These are phyloP conservation scores for Scrobipalpa atriplicella DNA, from an alignment of 2,888 invertebrate species.

Conservation along the genomic window DNA sequence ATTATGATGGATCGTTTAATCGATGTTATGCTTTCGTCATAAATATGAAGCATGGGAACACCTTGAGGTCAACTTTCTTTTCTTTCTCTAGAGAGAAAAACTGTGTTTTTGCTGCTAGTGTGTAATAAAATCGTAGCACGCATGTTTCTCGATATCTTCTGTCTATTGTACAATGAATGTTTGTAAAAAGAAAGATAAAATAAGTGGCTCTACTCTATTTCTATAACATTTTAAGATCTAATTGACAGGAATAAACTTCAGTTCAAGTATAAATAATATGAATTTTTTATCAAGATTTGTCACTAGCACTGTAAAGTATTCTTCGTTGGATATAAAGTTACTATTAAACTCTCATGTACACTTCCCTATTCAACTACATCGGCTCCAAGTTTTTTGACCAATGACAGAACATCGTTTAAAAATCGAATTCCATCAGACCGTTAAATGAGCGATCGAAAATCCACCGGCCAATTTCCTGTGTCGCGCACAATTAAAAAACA, in stretches of 20 bases:
- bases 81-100: slow-evolving; percentile 24
- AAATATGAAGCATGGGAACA: slow-evolving; percentile 66
- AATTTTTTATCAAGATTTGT: no score
- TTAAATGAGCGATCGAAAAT: slow-evolving; percentile 70
- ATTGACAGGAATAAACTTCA: no score
- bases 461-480: slow-evolving; percentile 76
- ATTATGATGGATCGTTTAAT: slow-evolving; percentile 67
- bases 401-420: slow-evolving; percentile 30
- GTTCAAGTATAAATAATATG: no score
- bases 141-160: slow-evolving; percentile 1
- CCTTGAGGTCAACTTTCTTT: slow-evolving; percentile 68
- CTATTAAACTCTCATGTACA: not conserved
- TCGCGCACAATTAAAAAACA: slow-evolving; percentile 62
- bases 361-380: not conserved
- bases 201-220: no score
- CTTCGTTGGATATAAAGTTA: no score
- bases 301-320: no score
- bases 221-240: no score
- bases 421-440: slow-evolving; percentile 36
- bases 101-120: not conserved
- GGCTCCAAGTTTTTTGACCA: slow-evolving; percentile 17
- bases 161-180: no score
- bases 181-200: no score
- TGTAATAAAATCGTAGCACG: slow-evolving; percentile 12
- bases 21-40: slow-evolving; percentile 57